phyloP scores from a whole-genome alignment of 2,888 invertebrate genomes.

The Ptychoptera albimana region DNA sequence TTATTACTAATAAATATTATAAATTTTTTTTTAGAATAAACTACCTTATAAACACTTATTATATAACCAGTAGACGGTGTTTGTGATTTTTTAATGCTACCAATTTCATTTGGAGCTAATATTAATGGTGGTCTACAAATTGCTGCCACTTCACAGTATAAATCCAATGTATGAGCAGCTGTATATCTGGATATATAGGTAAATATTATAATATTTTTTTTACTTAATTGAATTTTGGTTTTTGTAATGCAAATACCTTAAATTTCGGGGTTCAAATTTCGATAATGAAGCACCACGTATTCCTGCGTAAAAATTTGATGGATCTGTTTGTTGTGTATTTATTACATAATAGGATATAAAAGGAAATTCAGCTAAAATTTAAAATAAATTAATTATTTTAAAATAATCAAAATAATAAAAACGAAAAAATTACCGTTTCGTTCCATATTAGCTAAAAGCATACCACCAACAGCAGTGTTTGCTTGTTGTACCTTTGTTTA shows the following conservation, averaged over 20 bases:
- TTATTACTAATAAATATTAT: background rate
- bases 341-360: slow-evolving; percentile 84
- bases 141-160: slow-evolving; percentile 82
- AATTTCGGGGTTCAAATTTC: slow-evolving; percentile 69
- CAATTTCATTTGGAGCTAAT: slow-evolving; percentile 47
- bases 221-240: background rate
- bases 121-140: slow-evolving; percentile 72
- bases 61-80: slow-evolving; percentile 76
- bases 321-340: slow-evolving; percentile 75
- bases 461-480: slow-evolving; percentile 61
- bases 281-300: slow-evolving; percentile 67
- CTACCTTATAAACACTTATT: slow-evolving; percentile 74
- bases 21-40: background rate
- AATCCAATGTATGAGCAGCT: slow-evolving; percentile 71
- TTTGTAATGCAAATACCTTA: slow-evolving; percentile 25
- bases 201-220: background rate
- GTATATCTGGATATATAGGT: too few species aligned
- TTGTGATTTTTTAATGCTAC: slow-evolving; percentile 59
- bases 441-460: slow-evolving; percentile 82
- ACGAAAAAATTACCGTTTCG: slow-evolving; percentile 46
- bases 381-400: slow-evolving; percentile 2
- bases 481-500: slow-evolving; percentile 38
- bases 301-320: slow-evolving; percentile 69
- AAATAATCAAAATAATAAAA: background rate
- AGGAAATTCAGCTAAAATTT: slow-evolving; percentile 63